Conservation (phyloP, 2,797 vertebrate species). For the Darevskia nairensis region DNA sequence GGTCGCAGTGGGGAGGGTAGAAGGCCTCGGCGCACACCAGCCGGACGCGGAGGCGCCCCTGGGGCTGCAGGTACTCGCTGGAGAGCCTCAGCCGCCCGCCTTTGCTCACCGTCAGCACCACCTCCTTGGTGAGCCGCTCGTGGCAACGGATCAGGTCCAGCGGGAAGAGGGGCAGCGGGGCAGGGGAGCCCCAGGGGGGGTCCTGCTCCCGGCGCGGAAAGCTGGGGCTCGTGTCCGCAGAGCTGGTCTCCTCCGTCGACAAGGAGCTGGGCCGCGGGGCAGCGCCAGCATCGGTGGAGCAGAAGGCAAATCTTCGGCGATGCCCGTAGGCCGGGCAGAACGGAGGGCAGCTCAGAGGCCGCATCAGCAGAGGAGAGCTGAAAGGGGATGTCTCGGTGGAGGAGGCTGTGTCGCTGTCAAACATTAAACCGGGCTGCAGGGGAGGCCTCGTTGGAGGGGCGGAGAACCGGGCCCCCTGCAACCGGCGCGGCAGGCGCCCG, state of each 20-base stretch:
- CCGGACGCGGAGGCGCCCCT: conserved; percentile 63
- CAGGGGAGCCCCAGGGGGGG: not conserved
- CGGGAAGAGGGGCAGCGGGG: conserved; percentile 65
- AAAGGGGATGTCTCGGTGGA: conserved; percentile 63
- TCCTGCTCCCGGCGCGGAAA: conserved; percentile 12
- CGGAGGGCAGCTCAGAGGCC: not conserved
- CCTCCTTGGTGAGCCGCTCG: conserved; percentile 62
- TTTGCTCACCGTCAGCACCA: conserved; percentile 56
- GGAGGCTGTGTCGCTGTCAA: conserved; percentile 59
- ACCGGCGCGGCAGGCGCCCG: not conserved
- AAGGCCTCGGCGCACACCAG: conserved; percentile 61
- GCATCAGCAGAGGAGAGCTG: conserved; percentile 41
- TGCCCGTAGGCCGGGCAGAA: not conserved
- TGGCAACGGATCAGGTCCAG: conserved; percentile 64
- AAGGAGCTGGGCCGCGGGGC: conserved; percentile 4
- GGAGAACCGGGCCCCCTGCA: conserved; percentile 31
- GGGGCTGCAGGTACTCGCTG: conserved; percentile 58
- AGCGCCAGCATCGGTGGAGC: fast-evolving
- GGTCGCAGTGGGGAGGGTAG: conserved; percentile 35
- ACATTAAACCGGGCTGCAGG: not conserved
- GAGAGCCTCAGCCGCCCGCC: conserved; percentile 64
- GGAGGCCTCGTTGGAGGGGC: conserved; percentile 32
- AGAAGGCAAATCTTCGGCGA: not conserved
- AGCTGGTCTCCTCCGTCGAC: conserved; percentile 22
- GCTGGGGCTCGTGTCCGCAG: not conserved